phyloP scores from a whole-genome alignment of 2,888 invertebrate genomes.

The Linyphia triangularis region DNA sequence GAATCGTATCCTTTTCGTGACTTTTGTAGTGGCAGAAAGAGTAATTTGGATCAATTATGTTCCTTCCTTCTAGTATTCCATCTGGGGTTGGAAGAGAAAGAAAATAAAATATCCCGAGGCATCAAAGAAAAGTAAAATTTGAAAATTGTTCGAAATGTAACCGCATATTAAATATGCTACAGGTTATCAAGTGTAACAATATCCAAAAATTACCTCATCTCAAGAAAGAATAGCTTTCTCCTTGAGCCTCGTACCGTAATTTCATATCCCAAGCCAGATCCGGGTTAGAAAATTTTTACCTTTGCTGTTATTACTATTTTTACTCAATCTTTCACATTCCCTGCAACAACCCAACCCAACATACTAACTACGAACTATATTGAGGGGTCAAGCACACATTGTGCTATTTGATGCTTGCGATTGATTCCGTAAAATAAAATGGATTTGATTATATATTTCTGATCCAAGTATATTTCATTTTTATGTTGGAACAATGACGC shows the following conservation, averaged over 20 bases:
- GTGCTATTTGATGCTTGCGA: no score
- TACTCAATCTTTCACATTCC: conserved; percentile 72
- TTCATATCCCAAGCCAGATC: conserved; percentile 72
- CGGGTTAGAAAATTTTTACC: conserved; percentile 69
- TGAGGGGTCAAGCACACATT: conserved; percentile 57
- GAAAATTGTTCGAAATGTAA: conserved; percentile 56
- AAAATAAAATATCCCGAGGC: neutral
- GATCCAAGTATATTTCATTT: no score
- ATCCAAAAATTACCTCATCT: conserved; percentile 68
- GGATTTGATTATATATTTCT: no score
- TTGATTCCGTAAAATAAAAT: no score
- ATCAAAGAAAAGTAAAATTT: conserved; percentile 35
- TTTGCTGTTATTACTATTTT: conserved; percentile 73
- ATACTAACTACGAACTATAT: conserved; percentile 14
- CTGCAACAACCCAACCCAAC: conserved; percentile 45
- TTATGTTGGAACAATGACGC: no score
- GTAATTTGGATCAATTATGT: neutral
- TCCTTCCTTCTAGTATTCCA: neutral
- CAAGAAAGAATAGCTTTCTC: conserved; percentile 67
- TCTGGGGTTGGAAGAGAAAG: conserved; percentile 14
- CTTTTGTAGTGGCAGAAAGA: neutral
- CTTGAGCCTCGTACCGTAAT: conserved; percentile 69
- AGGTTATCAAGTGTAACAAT: conserved; percentile 72
- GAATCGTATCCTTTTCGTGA: neutral
- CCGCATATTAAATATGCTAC: conserved; percentile 69